These are phyloP conservation scores for Epinotia ramella DNA, from an alignment of 2,888 invertebrate genomes.

Conservation along the genomic window DNA sequence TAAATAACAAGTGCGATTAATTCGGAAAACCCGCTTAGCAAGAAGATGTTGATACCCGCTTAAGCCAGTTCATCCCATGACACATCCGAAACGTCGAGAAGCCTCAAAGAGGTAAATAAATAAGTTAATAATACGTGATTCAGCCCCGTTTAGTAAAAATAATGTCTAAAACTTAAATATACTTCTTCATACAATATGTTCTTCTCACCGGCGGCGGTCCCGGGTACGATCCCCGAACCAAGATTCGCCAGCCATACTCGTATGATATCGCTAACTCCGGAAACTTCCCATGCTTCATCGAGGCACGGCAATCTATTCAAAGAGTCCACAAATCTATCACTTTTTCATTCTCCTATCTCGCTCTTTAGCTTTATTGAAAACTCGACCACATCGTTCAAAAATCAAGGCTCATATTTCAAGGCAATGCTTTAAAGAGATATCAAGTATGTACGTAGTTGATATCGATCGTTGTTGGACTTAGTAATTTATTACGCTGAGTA, in stretches of 20 bases:
- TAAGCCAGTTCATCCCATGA: too few relatives aligned
- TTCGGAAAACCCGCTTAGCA: too few relatives aligned
- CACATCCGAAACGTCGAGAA: too few relatives aligned
- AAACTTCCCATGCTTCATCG: background rate
- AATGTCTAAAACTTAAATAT: too few relatives aligned
- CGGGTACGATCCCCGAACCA: background rate
- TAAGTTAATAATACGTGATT: too few relatives aligned
- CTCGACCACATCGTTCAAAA: background rate
- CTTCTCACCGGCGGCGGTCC: too few relatives aligned
- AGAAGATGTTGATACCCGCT: too few relatives aligned
- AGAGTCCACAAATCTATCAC: background rate
- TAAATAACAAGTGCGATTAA: too few relatives aligned
- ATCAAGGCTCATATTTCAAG: background rate
- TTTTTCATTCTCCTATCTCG: background rate
- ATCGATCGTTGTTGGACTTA: conserved; percentile 20
- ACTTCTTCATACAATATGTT: too few relatives aligned
- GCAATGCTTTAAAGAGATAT: background rate
- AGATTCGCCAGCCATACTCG: background rate
- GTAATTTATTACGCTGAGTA: conserved; percentile 23
- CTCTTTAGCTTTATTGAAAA: background rate
- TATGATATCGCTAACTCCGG: background rate
- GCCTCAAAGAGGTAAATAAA: too few relatives aligned
- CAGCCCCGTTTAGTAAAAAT: too few relatives aligned
- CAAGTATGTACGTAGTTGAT: background rate
- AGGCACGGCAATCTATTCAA: background rate